Evolutionary conservation across 2,888 invertebrate species (phyloP).

Genomic region (Allacma fusca): DNA sequence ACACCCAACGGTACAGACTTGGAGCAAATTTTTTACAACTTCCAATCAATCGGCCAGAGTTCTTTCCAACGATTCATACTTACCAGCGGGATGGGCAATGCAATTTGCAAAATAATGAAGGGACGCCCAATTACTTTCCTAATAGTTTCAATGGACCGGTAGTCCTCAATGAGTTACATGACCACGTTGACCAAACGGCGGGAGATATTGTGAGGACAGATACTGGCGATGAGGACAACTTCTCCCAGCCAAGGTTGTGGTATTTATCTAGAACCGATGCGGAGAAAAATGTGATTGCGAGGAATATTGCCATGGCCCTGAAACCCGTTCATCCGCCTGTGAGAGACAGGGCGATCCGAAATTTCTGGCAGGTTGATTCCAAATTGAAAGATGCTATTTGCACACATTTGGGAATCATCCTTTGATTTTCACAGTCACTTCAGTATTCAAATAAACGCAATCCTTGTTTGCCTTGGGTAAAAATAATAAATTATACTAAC

Average conservation of each 20-base stretch:
- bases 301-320: too few relatives aligned
- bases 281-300: too few relatives aligned
- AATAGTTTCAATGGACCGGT: conserved; percentile 93
- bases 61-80: conserved; percentile 67
- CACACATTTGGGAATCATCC: too few relatives aligned
- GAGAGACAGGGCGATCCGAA: too few relatives aligned
- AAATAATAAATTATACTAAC: too few relatives aligned
- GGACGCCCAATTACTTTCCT: conserved; percentile 94
- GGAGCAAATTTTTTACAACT: conserved; percentile 92
- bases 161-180: conserved; percentile 72
- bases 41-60: conserved; percentile 91
- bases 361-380: too few relatives aligned
- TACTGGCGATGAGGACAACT: conserved; percentile 88
- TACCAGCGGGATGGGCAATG: conserved; percentile 92
- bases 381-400: too few relatives aligned
- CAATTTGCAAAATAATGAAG: conserved; percentile 80
- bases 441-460: too few relatives aligned
- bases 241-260: conserved; percentile 70
- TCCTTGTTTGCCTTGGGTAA: too few relatives aligned
- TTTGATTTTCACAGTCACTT: too few relatives aligned
- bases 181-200: conserved; percentile 70
- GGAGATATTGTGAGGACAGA: conserved; percentile 84
- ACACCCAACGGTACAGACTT: conserved; percentile 90
- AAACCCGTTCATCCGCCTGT: too few relatives aligned
- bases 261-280: too few relatives aligned